Base-by-base conservation (phyloP, 2,797 vertebrate genomes). In the Rousettus madagascariensis region DNA sequence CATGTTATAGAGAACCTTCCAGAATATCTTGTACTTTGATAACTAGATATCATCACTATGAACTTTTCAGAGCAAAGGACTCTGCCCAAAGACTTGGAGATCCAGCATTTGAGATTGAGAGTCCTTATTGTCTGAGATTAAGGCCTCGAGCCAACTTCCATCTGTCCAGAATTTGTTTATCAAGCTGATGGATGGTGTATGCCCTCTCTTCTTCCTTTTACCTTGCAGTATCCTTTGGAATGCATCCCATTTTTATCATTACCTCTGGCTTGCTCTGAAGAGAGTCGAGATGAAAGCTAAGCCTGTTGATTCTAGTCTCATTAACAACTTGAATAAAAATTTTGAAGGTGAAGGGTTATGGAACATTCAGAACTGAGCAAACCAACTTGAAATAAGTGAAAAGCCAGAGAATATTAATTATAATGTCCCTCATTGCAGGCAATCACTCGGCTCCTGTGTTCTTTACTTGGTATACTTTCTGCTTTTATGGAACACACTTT, bases 341-440 rank as follows among this genome's bases (percentile, higher is more conserved):
- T 61, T 75, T 95, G 63, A 86, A 75, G 53, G 30, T 71, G 43
- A 89, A 95, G 66, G 0, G 11, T 78, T 96, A 65, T 65, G 83
- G 41, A 53, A 95, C 74, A 71, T 90, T 94, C 61, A 63, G 55
- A 94, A 83, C 43, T n/a, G 28, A 79, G 33, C 28, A 78, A 85
- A 68, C 16, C 30, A 53, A 46, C 19, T 85, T 28, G 74, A 94
- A 71, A 65, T 74, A 55, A 72, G 11, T 38, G 30, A 71, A 82
- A 92, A 86, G 6, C n/a, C 36, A 78, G 19, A n/a, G 6, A 33
- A 19, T 15, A 51, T 61, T 22, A 3, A 51, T 61, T 22, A 3
- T 12, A 28, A 57, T 3, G 17, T 8, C 5, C 57, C 17, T 83
- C 0, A 3, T 11, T 22, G 13, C 33, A 77, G 41, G 16, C 28